Evolutionary conservation across 2,888 invertebrate species (phyloP).

Genomic region (Amphimallon solstitiale): DNA sequence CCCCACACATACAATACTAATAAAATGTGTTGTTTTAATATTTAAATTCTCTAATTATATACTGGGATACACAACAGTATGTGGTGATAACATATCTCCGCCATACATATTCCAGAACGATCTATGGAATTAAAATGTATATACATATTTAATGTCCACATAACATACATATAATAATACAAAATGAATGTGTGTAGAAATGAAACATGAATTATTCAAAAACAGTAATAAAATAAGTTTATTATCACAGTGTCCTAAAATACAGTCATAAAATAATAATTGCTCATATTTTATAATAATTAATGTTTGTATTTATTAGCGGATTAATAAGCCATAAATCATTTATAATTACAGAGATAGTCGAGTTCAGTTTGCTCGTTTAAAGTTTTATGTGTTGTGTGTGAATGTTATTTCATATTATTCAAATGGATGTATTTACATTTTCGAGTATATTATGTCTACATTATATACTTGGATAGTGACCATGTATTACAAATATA

Average conservation of each 20-base stretch:
- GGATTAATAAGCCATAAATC: slow-evolving; percentile 60
- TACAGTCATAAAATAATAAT: slow-evolving; percentile 60
- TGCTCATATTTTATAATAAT: slow-evolving; percentile 60
- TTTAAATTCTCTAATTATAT: slow-evolving; percentile 13
- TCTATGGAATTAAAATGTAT: slow-evolving; percentile 13
- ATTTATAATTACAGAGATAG: slow-evolving; percentile 52
- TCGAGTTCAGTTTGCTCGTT: slow-evolving; percentile 31
- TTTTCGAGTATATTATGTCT: no score
- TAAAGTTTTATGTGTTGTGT: slow-evolving; percentile 29
- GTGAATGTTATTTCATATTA: slow-evolving; percentile 1
- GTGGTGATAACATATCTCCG: slow-evolving; percentile 13
- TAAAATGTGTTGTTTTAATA: background rate
- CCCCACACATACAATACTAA: no score
- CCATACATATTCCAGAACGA: slow-evolving; percentile 3
- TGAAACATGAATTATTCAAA: slow-evolving; percentile 54
- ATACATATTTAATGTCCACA: background rate
- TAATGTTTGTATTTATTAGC: slow-evolving; percentile 60
- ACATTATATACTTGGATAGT: no score
- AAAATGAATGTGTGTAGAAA: background rate
- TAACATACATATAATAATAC: background rate
- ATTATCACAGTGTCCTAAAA: slow-evolving; percentile 59
- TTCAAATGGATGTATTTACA: background rate
- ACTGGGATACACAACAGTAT: background rate
- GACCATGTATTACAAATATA: no score
- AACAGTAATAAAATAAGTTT: slow-evolving; percentile 59